Base-by-base conservation (phyloP, 1,140 invertebrate species). In the Pantala flavescens region DNA sequence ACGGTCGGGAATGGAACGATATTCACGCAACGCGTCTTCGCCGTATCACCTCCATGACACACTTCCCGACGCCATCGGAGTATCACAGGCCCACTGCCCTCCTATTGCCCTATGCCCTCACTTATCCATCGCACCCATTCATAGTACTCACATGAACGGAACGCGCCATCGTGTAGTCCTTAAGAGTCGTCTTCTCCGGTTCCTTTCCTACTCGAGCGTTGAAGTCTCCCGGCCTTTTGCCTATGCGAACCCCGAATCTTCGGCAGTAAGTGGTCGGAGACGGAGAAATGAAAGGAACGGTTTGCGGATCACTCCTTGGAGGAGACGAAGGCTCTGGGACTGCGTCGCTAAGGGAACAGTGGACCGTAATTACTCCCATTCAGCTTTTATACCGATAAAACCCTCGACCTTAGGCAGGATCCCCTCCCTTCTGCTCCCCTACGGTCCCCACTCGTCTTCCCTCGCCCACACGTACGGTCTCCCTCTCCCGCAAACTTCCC, bases 331-430 rank as follows among this genome's bases (percentile, higher is more conserved):
- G 49, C 49, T 16, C 16, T 63, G 49, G 49, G 49, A 63, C 49
- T 63, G 49, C 14, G 49, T 63, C 49, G 14, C 49, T 21, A 63
- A 63, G 49, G 49, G 49, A 63, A 63, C 49, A 63, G 49, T 63
- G 49, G 49, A 19, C 49, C n/a, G 49, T 63, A 63, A 63, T 63
- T 63, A 63, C 49, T 63, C 49, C 49, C 49, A 63, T 63, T 63
- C 49, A 63, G 49, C 49, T 63, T 63, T 63, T 63, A 63, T 63
- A 63, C n/a, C 49, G 49, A 63, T 63, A 63, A 63, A 63, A 63
- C 49, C 49, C 49, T 63, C 49, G 49, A 63, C 49, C 49, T 63
- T 63, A 63, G n/a, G 49, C 14, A 16, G 49, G 49, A 63, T 19
- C 14, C 49, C 49, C 49, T 19, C n/a, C 49, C 3, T 21, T 63